Conservation (phyloP, 2,113 vertebrate genomes). For the Calidris pygmaea region DNA sequence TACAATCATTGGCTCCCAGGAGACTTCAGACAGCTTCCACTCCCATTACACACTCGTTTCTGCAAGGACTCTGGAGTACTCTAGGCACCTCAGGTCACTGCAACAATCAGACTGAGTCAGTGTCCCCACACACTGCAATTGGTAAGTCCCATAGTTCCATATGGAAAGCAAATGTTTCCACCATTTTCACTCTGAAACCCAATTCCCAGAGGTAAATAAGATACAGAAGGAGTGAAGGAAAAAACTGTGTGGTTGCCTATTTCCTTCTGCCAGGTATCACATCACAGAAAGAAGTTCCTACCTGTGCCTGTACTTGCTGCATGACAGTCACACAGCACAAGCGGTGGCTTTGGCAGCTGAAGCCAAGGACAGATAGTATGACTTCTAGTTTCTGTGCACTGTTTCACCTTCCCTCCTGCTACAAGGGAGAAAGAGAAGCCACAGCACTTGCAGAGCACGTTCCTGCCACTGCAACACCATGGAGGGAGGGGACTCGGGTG, state of each 20-base stretch:
- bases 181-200: not conserved
- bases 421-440: not conserved
- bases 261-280: not conserved
- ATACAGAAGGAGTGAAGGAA: not conserved
- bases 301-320: not conserved
- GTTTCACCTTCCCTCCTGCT: not conserved
- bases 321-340: not conserved
- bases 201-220: not conserved
- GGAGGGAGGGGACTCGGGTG: not conserved
- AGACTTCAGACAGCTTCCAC: not conserved
- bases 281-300: not conserved
- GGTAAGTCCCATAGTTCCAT: not conserved
- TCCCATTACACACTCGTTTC: not conserved
- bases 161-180: not conserved
- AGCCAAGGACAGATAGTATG: not conserved
- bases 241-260: not conserved
- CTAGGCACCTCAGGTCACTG: not conserved
- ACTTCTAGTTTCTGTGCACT: not conserved
- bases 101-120: not conserved
- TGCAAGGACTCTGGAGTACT: not conserved
- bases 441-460: not conserved
- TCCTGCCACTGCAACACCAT: not conserved
- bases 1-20: not conserved
- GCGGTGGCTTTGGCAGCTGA: not conserved
- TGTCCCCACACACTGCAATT: not conserved